Percentiles rank a stretch among this genome's conserved stretches.
phyloP scores from a whole-genome alignment of 2,113 vertebrate species.

The Periophthalmus modestus region DNA sequence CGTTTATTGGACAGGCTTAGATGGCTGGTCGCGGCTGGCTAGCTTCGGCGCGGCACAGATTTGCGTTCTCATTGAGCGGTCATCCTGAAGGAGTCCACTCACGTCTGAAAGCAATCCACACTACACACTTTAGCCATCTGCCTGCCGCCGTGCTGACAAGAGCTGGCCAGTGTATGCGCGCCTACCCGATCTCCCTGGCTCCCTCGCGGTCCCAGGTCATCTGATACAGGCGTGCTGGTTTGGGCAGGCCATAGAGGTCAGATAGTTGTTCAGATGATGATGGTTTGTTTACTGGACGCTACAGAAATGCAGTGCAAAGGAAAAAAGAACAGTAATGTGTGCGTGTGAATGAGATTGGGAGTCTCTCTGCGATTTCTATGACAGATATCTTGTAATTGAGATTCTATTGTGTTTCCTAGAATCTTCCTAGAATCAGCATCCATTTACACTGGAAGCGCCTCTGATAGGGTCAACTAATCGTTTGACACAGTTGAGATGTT shows the following conservation, averaged over 20 bases:
- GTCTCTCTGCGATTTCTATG: not conserved
- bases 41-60: constrained; percentile 57
- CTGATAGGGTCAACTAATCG: too few relatives aligned
- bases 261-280: not conserved
- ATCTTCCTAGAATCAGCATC: too few relatives aligned
- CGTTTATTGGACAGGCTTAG: constrained; percentile 60
- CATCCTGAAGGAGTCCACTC: constrained; percentile 76
- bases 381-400: too few relatives aligned
- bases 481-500: too few relatives aligned
- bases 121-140: constrained; percentile 48
- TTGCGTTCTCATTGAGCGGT: constrained; percentile 74
- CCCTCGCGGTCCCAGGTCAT: constrained; percentile 61
- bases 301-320: constrained; percentile 6
- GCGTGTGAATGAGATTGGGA: not conserved
- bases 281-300: not conserved
- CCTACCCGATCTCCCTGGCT: constrained; percentile 62
- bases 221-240: constrained; percentile 74
- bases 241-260: constrained; percentile 77
- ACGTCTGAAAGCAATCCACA: constrained; percentile 78
- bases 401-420: too few relatives aligned
- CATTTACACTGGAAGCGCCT: too few relatives aligned
- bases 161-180: constrained; percentile 49
- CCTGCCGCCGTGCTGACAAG: constrained; percentile 51
- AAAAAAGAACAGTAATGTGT: not conserved
- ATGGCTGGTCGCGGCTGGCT: constrained; percentile 53